phyloP scores from a whole-genome alignment of 2,888 invertebrate species.

The Chrysodeixis includens region DNA sequence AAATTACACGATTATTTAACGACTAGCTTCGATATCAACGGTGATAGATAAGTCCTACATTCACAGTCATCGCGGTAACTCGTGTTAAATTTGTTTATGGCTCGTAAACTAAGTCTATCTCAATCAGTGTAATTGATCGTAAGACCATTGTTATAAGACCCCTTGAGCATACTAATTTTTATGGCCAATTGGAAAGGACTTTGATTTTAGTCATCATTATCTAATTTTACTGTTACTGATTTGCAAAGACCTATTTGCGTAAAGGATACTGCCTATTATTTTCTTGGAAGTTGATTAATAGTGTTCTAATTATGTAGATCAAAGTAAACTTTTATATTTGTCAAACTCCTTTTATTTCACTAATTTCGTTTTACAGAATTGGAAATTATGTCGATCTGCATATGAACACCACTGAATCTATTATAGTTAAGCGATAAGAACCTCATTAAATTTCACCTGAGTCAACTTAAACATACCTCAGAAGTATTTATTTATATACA shows the following conservation, averaged over 20 bases:
- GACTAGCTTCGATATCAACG: neutral
- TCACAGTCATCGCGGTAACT: neutral
- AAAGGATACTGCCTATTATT: neutral
- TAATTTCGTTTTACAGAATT: too few relatives aligned
- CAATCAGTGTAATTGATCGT: conserved; percentile 3
- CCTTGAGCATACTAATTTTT: neutral
- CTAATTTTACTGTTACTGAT: neutral
- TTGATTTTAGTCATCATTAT: conserved; percentile 1
- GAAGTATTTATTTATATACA: too few relatives aligned
- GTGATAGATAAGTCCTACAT: conserved; percentile 1
- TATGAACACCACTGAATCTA: too few relatives aligned
- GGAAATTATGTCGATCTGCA: too few relatives aligned
- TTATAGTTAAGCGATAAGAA: neutral
- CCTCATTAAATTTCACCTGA: too few relatives aligned
- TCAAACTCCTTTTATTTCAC: too few relatives aligned
- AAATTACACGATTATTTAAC: neutral
- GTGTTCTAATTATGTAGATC: too few relatives aligned
- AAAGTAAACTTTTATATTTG: too few relatives aligned
- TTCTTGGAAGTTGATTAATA: neutral
- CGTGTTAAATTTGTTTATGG: conserved; percentile 6
- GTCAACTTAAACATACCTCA: neutral
- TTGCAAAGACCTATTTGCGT: neutral
- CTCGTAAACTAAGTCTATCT: conserved; percentile 3
- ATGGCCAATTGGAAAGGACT: neutral
- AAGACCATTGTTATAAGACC: neutral